Evolutionary conservation across 2,888 invertebrate genomes (phyloP).

Genomic region (Sicus ferrugineus): DNA sequence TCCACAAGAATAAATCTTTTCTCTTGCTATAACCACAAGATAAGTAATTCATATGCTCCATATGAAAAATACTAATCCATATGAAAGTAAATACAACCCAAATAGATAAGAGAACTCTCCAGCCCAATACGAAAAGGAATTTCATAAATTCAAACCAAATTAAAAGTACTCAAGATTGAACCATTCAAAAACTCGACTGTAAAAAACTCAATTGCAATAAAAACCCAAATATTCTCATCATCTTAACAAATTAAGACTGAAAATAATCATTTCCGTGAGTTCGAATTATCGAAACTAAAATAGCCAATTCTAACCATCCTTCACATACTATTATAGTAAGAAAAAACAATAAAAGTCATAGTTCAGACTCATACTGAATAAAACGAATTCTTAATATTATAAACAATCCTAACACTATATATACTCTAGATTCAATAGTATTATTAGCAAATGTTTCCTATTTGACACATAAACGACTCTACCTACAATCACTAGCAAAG

Average conservation of each 20-base stretch:
- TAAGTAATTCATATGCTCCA: neutral
- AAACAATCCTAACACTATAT: slow-evolving; percentile 70
- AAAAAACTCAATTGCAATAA: slow-evolving; percentile 53
- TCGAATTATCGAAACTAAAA: slow-evolving; percentile 72
- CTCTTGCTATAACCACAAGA: neutral
- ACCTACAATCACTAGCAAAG: slow-evolving; percentile 64
- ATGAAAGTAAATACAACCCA: neutral
- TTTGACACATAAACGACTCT: slow-evolving; percentile 68
- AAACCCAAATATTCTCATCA: slow-evolving; percentile 67
- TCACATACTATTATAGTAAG: slow-evolving; percentile 73
- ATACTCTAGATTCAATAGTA: slow-evolving; percentile 71
- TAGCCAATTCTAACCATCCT: slow-evolving; percentile 70
- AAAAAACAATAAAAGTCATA: slow-evolving; percentile 70
- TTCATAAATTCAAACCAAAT: too few relatives aligned
- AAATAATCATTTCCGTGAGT: slow-evolving; percentile 73
- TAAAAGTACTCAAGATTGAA: neutral
- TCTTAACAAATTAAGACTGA: slow-evolving; percentile 68
- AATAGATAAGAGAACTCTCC: neutral
- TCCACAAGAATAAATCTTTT: too few relatives aligned
- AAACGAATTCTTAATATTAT: slow-evolving; percentile 66
- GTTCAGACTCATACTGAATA: slow-evolving; percentile 65
- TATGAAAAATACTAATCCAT: neutral
- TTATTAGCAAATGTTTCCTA: slow-evolving; percentile 70
- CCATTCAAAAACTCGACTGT: slow-evolving; percentile 15
- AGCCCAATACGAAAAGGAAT: too few relatives aligned